Conservation (phyloP, 1,140 invertebrate genomes). For the Campoletis sonorensis region DNA sequence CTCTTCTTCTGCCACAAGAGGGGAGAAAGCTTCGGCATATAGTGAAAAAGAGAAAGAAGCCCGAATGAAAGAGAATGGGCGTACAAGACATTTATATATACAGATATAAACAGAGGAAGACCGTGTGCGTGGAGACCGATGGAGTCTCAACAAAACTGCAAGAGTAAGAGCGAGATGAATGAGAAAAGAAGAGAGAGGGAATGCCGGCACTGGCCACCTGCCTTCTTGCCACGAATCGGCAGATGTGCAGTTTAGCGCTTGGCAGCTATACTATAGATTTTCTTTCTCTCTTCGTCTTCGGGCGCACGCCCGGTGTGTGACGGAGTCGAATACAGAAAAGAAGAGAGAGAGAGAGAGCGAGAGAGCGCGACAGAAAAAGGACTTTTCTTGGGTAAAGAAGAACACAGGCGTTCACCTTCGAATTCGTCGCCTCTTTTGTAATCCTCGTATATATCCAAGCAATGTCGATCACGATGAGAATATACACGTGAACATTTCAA, state of each 20-base stretch:
- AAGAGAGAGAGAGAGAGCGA: no score
- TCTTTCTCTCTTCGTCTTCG: background rate
- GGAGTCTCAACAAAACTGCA: background rate
- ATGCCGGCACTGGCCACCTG: conserved; percentile 45
- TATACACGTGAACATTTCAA: background rate
- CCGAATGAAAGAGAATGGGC: conserved; percentile 25
- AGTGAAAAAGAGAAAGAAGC: background rate
- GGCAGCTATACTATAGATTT: conserved; percentile 5
- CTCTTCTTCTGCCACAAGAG: conserved; percentile 21
- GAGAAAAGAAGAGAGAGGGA: conserved; percentile 30
- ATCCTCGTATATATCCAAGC: background rate
- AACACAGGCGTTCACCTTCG: conserved; percentile 7
- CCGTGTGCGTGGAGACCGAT: conserved; percentile 44
- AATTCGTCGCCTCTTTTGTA: conserved; percentile 26
- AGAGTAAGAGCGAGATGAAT: conserved; percentile 11
- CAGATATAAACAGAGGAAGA: conserved; percentile 4
- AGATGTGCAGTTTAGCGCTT: conserved; percentile 43
- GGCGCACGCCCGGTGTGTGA: conserved; percentile 9
- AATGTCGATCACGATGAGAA: background rate
- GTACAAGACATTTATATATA: conserved; percentile 19
- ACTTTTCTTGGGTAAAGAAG: background rate
- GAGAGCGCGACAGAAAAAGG: background rate
- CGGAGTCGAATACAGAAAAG: conserved; percentile 3
- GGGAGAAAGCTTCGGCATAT: background rate
- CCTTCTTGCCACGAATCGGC: conserved; percentile 43